Base-by-base conservation (phyloP, 2,888 invertebrate genomes). In the Ophion obscuratus region DNA sequence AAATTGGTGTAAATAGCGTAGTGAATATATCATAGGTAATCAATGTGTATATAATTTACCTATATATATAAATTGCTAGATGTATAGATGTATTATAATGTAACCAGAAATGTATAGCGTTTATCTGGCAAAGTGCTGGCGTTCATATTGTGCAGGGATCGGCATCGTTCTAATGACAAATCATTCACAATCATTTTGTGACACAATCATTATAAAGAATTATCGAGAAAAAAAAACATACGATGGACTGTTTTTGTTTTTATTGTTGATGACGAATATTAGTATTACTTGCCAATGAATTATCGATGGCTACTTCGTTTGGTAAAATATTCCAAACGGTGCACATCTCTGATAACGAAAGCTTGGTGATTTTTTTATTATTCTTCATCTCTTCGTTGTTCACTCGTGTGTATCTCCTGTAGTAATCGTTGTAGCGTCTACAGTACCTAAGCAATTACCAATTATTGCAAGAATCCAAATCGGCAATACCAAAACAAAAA, bases 1-100 rank as follows among this genome's bases (percentile, higher is more conserved):
- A 89, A 83, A 77, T 88, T 78, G 83, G 81, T 89, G 91, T 89
- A 88, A 85, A 89, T 85, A 89, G 85, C 76, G 53, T 85, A 87
- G 81, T 77, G 57, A 79, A 86, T 80, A 74, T 77, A 75, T 66
- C 9, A 81, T 84, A 84, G 62, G 57, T 71, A 40, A 66, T 86
- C 84, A 27, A 64, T 76, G 78, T 80, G 79, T 75, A 76, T 81
- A 75, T 77, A 53, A 64, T 57, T 68, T 70, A 73, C 62, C 53
- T 62, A 83, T 81, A 79, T 71, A 74, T 80, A 67, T 80, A 70
- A 66, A 66, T 53, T 57, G 31, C 47, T 70, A 68, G 62, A 61
- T 77, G 81, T 83, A 83, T 70, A 66, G 79, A 71, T 74, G 66
- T 67, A 71, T 79, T 64, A 70, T 59, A 71, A 75, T 59, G 27